phyloP scores from a whole-genome alignment of 2,888 invertebrate genomes.

The Hyposoter didymator region DNA sequence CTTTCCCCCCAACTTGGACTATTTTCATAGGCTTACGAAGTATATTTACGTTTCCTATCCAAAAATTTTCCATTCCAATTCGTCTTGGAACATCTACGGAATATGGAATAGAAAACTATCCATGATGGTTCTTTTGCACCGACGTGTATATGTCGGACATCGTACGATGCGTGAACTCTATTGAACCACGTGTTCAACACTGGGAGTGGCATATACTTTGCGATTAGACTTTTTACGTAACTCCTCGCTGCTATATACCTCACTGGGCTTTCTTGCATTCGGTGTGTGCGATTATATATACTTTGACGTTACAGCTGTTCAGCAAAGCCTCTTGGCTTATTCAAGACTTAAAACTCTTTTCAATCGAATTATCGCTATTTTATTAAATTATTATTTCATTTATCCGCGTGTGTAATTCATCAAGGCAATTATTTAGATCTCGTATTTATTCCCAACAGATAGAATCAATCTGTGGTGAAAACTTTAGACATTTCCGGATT shows the following conservation, averaged over 20 bases:
- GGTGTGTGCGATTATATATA: constrained; percentile 20
- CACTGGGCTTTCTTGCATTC: constrained; percentile 50
- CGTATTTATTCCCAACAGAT: background rate
- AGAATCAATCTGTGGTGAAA: background rate
- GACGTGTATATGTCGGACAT: constrained; percentile 14
- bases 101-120: background rate
- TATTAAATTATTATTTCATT: background rate
- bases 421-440: background rate
- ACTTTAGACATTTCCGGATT: background rate
- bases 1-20: background rate
- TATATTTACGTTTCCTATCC: background rate
- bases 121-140: background rate
- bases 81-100: background rate
- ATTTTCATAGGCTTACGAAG: background rate
- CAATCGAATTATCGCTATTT: constrained; percentile 3
- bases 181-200: constrained; percentile 59
- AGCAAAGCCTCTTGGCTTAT: background rate
- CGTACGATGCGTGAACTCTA: constrained; percentile 63
- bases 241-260: constrained; percentile 45
- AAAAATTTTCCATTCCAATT: background rate
- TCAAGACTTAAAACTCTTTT: background rate
- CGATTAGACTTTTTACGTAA: constrained; percentile 60
- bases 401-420: background rate
- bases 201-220: constrained; percentile 65
- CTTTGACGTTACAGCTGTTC: constrained; percentile 18